These are phyloP conservation scores for Parasteatoda lunata DNA, from an alignment of 2,888 invertebrate genomes.

Conservation along the genomic window DNA sequence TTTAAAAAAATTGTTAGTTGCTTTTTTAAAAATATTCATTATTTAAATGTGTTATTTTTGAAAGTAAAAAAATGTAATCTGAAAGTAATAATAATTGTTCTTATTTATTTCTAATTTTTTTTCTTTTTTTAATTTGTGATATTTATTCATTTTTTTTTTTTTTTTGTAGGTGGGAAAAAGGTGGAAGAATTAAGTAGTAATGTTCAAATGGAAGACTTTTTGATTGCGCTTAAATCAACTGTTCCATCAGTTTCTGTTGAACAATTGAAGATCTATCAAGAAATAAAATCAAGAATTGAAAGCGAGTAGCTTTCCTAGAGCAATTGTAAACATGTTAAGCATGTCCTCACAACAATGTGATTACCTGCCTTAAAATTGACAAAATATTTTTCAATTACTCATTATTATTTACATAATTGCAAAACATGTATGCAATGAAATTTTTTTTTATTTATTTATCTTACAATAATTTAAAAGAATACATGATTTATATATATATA, in stretches of 20 bases:
- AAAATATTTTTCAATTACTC: too few species aligned
- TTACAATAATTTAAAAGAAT: too few species aligned
- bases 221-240: slow-evolving; percentile 36
- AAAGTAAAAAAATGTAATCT: neutral
- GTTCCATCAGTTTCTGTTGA: slow-evolving; percentile 70
- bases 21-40: neutral
- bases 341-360: too few species aligned
- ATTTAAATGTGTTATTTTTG: neutral
- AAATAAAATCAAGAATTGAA: slow-evolving; percentile 52
- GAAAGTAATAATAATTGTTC: neutral
- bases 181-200: slow-evolving; percentile 37
- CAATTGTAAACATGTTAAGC: too few species aligned
- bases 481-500: too few species aligned
- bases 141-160: neutral
- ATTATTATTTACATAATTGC: too few species aligned
- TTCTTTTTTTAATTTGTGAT: neutral
- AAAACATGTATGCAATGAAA: too few species aligned
- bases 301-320: slow-evolving; percentile 12
- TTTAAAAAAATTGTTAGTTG: neutral
- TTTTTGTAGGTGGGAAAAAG: slow-evolving; percentile 27
- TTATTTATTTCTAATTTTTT: neutral
- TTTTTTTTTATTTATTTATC: too few species aligned
- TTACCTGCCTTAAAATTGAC: too few species aligned
- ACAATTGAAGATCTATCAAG: slow-evolving; percentile 79
- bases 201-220: slow-evolving; percentile 53